phyloP scores from a whole-genome alignment of 2,113 vertebrate genomes.

The Terrapene triunguis region DNA sequence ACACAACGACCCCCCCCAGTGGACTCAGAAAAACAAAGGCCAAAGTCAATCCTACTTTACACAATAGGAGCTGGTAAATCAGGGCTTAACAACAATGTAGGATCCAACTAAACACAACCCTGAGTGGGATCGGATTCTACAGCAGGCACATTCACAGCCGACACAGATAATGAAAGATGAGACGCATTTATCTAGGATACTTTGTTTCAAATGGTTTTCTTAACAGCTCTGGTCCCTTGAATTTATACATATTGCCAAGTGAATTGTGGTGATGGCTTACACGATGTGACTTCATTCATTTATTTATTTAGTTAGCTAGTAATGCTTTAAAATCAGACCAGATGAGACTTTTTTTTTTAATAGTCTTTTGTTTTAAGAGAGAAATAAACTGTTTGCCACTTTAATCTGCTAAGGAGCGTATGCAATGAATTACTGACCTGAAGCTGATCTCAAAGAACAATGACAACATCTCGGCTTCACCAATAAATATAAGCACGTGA shows the following conservation, averaged over 20 bases:
- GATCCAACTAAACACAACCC: slow-evolving; percentile 47
- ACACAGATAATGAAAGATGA: slow-evolving; percentile 23
- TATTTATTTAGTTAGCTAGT: slow-evolving; percentile 3
- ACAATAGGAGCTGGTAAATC: slow-evolving; percentile 6
- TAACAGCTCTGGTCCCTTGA: slow-evolving; percentile 7
- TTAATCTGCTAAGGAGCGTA: background rate
- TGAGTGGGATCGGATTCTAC: background rate
- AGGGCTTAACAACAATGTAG: background rate
- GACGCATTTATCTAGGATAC: background rate
- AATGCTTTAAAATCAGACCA: background rate
- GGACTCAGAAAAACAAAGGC: background rate
- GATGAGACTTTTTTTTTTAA: background rate
- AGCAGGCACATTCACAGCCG: slow-evolving; percentile 29
- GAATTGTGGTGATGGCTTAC: background rate
- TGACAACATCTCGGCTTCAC: background rate
- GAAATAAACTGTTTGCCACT: background rate
- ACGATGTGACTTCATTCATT: background rate
- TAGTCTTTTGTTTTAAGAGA: background rate
- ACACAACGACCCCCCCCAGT: background rate
- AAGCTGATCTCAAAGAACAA: background rate
- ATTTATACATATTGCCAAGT: background rate
- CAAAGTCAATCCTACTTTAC: slow-evolving; percentile 29
- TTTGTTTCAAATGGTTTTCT: slow-evolving; percentile 5
- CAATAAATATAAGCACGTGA: background rate
- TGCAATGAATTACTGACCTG: background rate